phyloP scores from a whole-genome alignment of 1,140 invertebrate genomes.

The Elysia chlorotica region DNA sequence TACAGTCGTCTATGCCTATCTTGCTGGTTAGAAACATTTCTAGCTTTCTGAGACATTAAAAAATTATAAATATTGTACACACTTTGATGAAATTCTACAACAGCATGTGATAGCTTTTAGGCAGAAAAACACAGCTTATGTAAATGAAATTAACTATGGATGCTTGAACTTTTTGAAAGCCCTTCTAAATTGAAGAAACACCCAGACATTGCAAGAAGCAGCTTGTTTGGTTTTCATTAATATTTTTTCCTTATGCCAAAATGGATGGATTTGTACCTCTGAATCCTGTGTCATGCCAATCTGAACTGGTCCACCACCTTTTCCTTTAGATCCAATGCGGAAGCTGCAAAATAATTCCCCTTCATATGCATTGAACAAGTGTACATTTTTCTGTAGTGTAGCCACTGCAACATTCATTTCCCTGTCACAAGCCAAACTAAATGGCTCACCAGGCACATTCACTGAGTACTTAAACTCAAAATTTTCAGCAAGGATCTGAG shows the following conservation, averaged over 20 bases:
- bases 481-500: slow-evolving; percentile 22
- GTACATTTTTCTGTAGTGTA: not conserved
- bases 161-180: too few species aligned
- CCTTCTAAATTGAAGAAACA: too few species aligned
- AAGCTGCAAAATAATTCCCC: not conserved
- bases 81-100: not conserved
- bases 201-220: too few species aligned
- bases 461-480: slow-evolving; percentile 10
- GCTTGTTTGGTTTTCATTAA: too few species aligned
- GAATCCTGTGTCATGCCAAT: slow-evolving; percentile 8
- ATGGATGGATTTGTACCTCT: not conserved
- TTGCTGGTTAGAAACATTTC: too few species aligned
- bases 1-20: too few species aligned
- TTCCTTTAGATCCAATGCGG: slow-evolving; percentile 1
- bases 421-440: slow-evolving; percentile 13
- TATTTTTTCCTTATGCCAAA: too few species aligned
- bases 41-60: too few species aligned
- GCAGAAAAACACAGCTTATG: too few species aligned
- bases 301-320: not conserved
- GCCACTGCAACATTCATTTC: slow-evolving; percentile 6
- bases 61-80: too few species aligned
- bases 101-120: too few species aligned
- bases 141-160: too few species aligned
- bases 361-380: not conserved
- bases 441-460: not conserved